phyloP scores from a whole-genome alignment of 2,113 vertebrate species.

The Rhinoptilus africanus region DNA sequence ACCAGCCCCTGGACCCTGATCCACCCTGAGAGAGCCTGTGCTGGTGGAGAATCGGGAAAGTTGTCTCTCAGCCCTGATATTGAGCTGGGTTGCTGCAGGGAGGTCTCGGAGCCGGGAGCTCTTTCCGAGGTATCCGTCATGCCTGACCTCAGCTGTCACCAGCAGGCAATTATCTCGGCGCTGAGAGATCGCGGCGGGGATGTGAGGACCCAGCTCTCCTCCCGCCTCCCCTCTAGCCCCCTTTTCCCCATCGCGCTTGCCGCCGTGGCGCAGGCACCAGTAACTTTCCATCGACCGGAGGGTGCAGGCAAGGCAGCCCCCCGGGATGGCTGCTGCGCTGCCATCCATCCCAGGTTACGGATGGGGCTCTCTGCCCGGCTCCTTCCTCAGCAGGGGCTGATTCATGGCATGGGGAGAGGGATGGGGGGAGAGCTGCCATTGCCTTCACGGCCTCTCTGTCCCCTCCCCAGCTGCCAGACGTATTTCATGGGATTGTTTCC shows the following conservation, averaged over 20 bases:
- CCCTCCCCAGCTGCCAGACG: not conserved
- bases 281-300: not conserved
- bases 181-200: not conserved
- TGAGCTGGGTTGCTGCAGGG: not conserved
- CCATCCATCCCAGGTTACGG: not conserved
- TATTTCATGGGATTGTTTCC: conserved; percentile 16
- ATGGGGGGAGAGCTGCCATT: not conserved
- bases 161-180: conserved; percentile 35
- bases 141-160: conserved; percentile 64
- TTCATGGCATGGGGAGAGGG: not conserved
- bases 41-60: not conserved
- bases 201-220: not conserved
- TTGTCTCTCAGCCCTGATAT: not conserved
- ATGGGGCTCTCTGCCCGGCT: not conserved
- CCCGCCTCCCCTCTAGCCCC: not conserved
- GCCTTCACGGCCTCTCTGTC: not conserved
- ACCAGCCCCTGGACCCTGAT: rapidly evolving
- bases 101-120: not conserved
- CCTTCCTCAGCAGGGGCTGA: not conserved
- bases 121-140: conserved; percentile 26
- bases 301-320: not conserved
- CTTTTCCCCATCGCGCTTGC: not conserved
- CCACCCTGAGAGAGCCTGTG: not conserved
- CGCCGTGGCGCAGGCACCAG: not conserved
- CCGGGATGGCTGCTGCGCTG: not conserved